Conservation (phyloP, 2,888 invertebrate species). For the Drosophila meridionalis region DNA sequence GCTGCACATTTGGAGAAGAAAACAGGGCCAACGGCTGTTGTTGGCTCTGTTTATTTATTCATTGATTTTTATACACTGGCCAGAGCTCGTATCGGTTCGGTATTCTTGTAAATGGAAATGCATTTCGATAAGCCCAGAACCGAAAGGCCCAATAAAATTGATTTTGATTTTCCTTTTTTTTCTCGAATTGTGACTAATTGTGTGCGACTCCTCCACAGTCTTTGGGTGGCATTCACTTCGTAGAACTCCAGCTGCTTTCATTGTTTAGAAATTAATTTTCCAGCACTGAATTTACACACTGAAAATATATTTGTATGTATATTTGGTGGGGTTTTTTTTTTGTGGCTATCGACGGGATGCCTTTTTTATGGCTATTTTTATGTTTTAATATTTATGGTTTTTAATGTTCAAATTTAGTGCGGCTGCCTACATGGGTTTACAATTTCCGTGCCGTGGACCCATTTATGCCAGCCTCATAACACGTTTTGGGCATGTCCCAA, state of each 20-base stretch:
- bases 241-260: constrained; percentile 71
- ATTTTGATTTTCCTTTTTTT: constrained; percentile 36
- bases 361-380: constrained; percentile 62
- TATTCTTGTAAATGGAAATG: constrained; percentile 73
- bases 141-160: constrained; percentile 46
- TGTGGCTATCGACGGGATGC: constrained; percentile 21
- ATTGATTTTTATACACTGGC: constrained; percentile 71
- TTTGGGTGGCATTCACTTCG: constrained; percentile 64
- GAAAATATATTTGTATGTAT: constrained; percentile 4
- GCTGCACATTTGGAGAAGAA: constrained; percentile 39
- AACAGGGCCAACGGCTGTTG: constrained; percentile 20
- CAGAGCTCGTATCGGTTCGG: constrained; percentile 32
- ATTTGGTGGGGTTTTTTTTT: constrained; percentile 1
- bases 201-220: constrained; percentile 44
- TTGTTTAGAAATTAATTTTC: constrained; percentile 67
- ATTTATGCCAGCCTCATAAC: constrained; percentile 33
- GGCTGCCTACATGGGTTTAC: constrained; percentile 56
- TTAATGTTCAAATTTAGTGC: constrained; percentile 72
- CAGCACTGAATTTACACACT: constrained; percentile 49
- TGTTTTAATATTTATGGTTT: constrained; percentile 75
- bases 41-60: constrained; percentile 71
- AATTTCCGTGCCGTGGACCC: constrained; percentile 39
- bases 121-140: constrained; percentile 61
- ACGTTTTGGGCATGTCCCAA: constrained; percentile 45
- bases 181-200: constrained; percentile 69